These are phyloP conservation scores for Helarctos malayanus DNA, from an alignment of 2,797 vertebrate species.

Conservation along the genomic window DNA sequence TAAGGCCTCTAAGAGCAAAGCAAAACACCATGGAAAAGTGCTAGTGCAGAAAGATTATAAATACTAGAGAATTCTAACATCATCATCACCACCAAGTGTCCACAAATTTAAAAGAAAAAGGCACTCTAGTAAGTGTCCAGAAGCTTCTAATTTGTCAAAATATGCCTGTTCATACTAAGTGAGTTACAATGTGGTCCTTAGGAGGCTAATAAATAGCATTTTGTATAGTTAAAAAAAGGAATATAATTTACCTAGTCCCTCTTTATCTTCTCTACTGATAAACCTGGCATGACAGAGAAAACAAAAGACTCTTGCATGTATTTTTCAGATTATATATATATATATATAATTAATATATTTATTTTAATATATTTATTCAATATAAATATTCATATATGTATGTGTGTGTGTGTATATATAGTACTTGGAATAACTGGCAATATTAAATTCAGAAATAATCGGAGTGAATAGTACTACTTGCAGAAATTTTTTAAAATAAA, in stretches of 20 bases:
- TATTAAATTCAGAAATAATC: constrained; percentile 8
- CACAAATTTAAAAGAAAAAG: constrained; percentile 37
- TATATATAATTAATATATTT: too few species aligned
- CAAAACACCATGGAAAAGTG: neutral
- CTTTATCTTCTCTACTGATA: neutral
- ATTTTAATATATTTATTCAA: too few species aligned
- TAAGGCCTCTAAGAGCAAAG: constrained; percentile 18
- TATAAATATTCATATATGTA: too few species aligned
- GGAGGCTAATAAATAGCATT: neutral
- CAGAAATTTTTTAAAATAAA: neutral
- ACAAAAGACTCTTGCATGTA: neutral
- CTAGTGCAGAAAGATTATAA: constrained; percentile 2
- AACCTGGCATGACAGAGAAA: neutral
- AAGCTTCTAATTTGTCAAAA: constrained; percentile 32
- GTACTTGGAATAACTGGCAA: neutral
- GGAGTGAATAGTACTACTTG: neutral
- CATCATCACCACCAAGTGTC: neutral
- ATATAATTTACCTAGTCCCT: neutral
- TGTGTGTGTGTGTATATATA: neutral
- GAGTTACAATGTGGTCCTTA: neutral
- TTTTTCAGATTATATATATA: neutral
- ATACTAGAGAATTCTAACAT: neutral
- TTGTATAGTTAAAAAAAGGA: neutral
- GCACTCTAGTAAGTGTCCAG: neutral
- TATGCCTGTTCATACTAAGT: neutral